Percentiles rank a stretch among this genome's conserved stretches.
phyloP scores from a whole-genome alignment of 2,888 invertebrate species.

The Periphyllus acericola region DNA sequence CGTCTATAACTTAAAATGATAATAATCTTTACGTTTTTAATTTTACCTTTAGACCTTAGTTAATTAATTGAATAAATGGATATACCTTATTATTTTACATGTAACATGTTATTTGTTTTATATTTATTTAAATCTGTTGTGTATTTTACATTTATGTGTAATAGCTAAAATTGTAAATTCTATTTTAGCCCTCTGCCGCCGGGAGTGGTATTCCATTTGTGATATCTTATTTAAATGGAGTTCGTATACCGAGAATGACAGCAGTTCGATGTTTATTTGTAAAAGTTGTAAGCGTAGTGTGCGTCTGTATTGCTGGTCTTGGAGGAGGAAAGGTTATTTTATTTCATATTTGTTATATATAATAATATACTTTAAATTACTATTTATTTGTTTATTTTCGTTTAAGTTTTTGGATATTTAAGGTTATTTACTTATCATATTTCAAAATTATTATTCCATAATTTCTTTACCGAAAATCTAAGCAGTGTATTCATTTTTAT shows the following conservation, averaged over 20 bases:
- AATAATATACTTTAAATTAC: neutral
- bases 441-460: neutral
- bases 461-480: neutral
- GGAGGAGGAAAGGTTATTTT: slow-evolving; percentile 72
- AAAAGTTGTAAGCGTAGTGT: slow-evolving; percentile 72
- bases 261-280: slow-evolving; percentile 71
- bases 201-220: slow-evolving; percentile 75
- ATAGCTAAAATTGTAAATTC: neutral
- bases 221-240: slow-evolving; percentile 74
- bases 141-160: neutral
- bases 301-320: slow-evolving; percentile 72
- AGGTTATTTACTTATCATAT: neutral
- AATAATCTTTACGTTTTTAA: neutral
- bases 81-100: neutral
- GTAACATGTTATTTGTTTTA: neutral
- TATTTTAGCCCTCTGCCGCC: slow-evolving; percentile 70
- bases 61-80: neutral
- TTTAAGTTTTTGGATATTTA: neutral
- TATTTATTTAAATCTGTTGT: neutral
- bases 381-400: neutral
- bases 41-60: neutral
- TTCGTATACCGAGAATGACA: slow-evolving; percentile 72
- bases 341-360: neutral
- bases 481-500: neutral
- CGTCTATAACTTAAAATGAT: neutral